phyloP scores from a whole-genome alignment of 2,797 vertebrate species.

The Rhinogobio ventralis region DNA sequence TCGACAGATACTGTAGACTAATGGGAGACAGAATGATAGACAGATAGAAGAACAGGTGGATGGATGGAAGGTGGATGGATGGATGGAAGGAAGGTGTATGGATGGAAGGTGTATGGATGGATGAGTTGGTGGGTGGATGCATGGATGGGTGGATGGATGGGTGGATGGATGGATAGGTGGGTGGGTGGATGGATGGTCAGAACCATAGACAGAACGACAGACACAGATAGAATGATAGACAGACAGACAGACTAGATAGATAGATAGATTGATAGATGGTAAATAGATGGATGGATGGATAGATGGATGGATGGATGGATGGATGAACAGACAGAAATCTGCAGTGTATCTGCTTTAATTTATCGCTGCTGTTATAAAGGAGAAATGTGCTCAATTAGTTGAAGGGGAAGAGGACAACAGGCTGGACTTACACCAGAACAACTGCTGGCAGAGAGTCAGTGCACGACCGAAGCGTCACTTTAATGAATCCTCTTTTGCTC shows the following conservation, averaged over 20 bases:
- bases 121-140: too few relatives aligned
- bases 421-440: not conserved
- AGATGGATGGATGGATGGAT: not conserved
- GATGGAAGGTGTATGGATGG: too few relatives aligned
- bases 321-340: not conserved
- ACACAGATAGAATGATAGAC: rapidly evolving
- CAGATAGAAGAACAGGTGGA: too few relatives aligned
- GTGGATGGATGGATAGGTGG: too few relatives aligned
- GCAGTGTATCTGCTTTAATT: not conserved
- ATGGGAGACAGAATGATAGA: too few relatives aligned
- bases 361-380: not conserved
- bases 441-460: not conserved
- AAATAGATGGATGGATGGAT: not conserved
- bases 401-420: not conserved
- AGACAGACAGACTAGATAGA: rapidly evolving
- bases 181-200: rapidly evolving
- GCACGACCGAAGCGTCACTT: not conserved
- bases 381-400: not conserved
- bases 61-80: too few relatives aligned
- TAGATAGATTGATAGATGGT: not conserved
- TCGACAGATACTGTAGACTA: too few relatives aligned
- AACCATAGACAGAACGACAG: too few relatives aligned
- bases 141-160: too few relatives aligned
- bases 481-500: not conserved
- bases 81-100: too few relatives aligned